phyloP scores from a whole-genome alignment of 2,797 vertebrate species.

The Clangula hyemalis region DNA sequence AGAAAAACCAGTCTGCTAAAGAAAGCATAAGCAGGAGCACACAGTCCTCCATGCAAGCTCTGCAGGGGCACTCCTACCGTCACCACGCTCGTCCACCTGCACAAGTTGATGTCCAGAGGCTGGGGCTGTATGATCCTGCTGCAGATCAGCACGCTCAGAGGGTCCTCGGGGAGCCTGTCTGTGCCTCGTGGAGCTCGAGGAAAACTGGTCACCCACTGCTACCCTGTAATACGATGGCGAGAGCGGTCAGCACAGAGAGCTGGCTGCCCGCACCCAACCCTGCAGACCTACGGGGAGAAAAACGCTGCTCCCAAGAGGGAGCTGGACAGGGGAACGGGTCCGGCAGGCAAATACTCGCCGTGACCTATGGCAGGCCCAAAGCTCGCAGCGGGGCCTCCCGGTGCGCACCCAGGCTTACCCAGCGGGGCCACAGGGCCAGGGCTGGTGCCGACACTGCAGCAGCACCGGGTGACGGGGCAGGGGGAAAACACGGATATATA shows the following conservation, averaged over 20 bases:
- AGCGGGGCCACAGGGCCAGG: background rate
- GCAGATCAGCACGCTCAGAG: background rate
- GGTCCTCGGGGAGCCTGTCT: background rate
- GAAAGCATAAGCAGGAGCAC: background rate
- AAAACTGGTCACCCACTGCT: too few species aligned
- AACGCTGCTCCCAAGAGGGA: accelerated
- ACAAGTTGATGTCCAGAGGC: background rate
- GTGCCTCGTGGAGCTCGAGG: too few species aligned
- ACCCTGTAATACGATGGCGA: accelerated
- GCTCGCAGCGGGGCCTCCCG: background rate
- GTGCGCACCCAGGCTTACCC: background rate
- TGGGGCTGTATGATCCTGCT: background rate
- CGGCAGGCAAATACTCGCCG: background rate
- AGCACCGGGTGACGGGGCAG: background rate
- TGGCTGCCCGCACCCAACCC: background rate
- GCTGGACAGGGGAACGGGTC: accelerated
- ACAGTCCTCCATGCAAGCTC: accelerated
- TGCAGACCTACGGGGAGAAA: background rate
- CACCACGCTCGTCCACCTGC: accelerated
- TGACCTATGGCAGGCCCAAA: background rate
- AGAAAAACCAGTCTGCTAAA: accelerated
- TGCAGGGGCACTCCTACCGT: background rate
- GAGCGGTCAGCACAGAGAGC: background rate
- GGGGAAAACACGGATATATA: too few species aligned
- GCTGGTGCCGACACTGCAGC: background rate